These are phyloP conservation scores for Himalopsyche anomala DNA, from an alignment of 2,888 invertebrate genomes.

Conservation along the genomic window DNA sequence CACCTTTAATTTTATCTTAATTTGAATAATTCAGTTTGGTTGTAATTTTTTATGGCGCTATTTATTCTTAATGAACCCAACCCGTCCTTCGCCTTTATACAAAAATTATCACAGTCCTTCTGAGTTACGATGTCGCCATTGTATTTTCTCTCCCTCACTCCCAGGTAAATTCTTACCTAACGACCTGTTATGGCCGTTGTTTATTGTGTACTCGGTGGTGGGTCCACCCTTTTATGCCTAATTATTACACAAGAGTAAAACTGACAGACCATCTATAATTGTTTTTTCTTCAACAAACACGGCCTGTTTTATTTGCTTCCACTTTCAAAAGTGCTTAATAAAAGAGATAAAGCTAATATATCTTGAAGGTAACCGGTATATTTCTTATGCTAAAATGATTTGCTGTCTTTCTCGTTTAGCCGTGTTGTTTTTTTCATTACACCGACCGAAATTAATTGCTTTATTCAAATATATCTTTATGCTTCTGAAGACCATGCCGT, in stretches of 20 bases:
- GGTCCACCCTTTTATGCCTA: constrained; percentile 45
- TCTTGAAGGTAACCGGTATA: too few relatives aligned
- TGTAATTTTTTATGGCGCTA: constrained; percentile 47
- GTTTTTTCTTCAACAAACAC: too few relatives aligned
- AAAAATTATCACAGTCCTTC: neutral
- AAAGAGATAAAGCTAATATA: too few relatives aligned
- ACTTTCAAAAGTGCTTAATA: constrained; percentile 48
- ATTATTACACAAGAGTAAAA: constrained; percentile 45
- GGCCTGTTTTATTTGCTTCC: constrained; percentile 50
- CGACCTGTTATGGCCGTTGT: constrained; percentile 57
- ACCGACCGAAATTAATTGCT: too few relatives aligned
- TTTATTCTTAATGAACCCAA: constrained; percentile 46
- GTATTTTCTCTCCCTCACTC: neutral
- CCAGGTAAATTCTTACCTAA: constrained; percentile 55
- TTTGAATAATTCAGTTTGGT: neutral
- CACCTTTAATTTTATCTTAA: neutral
- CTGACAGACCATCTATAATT: too few relatives aligned
- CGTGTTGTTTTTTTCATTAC: too few relatives aligned
- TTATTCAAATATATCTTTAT: too few relatives aligned
- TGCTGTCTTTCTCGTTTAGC: too few relatives aligned
- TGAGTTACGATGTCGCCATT: constrained; percentile 20
- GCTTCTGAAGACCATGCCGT: too few relatives aligned
- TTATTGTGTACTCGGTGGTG: constrained; percentile 53
- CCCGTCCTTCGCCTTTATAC: neutral
- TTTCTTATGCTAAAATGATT: too few relatives aligned